Conservation (phyloP, 1,140 invertebrate genomes). For the Samia ricini region DNA sequence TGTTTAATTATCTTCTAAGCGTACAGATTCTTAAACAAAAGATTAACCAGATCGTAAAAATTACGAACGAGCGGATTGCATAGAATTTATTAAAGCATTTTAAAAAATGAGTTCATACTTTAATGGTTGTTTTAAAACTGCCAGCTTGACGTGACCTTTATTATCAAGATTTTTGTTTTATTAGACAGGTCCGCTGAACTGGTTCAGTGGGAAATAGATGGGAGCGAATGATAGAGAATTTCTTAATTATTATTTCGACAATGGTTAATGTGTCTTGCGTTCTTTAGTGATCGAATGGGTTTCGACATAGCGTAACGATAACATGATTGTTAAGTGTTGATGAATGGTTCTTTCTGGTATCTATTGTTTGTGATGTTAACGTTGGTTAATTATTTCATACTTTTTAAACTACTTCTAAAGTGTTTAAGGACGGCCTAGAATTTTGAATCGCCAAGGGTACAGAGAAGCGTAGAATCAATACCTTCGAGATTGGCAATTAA, state of each 20-base stretch:
- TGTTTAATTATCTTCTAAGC: background rate
- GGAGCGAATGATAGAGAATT: constrained; percentile 50
- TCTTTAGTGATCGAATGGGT: constrained; percentile 12
- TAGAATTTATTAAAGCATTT: constrained; percentile 4
- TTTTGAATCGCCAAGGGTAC: too few relatives aligned
- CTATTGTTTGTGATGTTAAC: background rate
- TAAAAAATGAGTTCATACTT: background rate
- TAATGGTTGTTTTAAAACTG: background rate
- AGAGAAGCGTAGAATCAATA: too few relatives aligned
- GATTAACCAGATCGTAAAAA: background rate
- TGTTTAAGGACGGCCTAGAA: background rate
- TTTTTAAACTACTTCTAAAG: background rate
- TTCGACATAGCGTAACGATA: constrained; percentile 13
- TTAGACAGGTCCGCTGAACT: background rate
- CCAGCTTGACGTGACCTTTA: background rate
- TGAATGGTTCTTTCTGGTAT: background rate
- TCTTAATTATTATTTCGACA: constrained; percentile 61
- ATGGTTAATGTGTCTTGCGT: constrained; percentile 37
- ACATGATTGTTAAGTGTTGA: background rate
- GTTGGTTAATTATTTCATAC: background rate
- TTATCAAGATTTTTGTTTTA: background rate
- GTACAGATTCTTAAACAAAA: constrained; percentile 1
- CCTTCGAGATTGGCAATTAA: too few relatives aligned
- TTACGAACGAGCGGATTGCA: constrained; percentile 5
- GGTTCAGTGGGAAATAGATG: constrained; percentile 30